Evolutionary conservation across 2,888 invertebrate species (phyloP), one percentile per base, ranked within the genome.

Genomic region (Andricus quercusramuli): DNA sequence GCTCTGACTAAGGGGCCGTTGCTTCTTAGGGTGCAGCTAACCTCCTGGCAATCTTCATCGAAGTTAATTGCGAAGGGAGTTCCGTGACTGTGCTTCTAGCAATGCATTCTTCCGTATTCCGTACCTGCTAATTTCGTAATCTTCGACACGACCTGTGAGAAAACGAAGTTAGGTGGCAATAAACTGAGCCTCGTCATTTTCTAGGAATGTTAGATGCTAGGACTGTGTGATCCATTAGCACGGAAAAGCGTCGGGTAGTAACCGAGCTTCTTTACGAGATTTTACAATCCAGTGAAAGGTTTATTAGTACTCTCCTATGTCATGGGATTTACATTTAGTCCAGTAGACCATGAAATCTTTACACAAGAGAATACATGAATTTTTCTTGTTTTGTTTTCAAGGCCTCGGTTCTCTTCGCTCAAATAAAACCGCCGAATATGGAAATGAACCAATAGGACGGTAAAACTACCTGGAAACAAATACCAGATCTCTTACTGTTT

Each of bases 31-130:
- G 77, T 77, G 81, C 64, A 80, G 79, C 64, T 80, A 79, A 79
- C 74, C 77, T 80, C 80, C 80, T 78, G 59, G 78, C 82, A 83
- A 84, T 84, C 82, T 83, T 79, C 78, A n/a, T 79, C 80, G 79
- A 81, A 81, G 83, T 84, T 83, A 84, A 84, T 84, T 84, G 83
- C 82, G 81, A 78, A 80, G 79, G 80, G 83, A 83, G 79, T 51
- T 80, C 77, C 77, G 62, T 47, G 76, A 77, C 64, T 51, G 29
- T 79, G 77, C 79, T 81, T 22, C 80, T 79, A 77, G 79, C 82
- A 80, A 79, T 68, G 70, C 70, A 29, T 74, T 81, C 83, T 81
- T 81, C 80, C 79, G 79, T 80, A 80, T 78, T 80, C 82, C 79
- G 79, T 65, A 80, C 83, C 83, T 78, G 79, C 80, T 81, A 82